Conservation (phyloP, 2,797 vertebrate species). For the Bradypus variegatus region DNA sequence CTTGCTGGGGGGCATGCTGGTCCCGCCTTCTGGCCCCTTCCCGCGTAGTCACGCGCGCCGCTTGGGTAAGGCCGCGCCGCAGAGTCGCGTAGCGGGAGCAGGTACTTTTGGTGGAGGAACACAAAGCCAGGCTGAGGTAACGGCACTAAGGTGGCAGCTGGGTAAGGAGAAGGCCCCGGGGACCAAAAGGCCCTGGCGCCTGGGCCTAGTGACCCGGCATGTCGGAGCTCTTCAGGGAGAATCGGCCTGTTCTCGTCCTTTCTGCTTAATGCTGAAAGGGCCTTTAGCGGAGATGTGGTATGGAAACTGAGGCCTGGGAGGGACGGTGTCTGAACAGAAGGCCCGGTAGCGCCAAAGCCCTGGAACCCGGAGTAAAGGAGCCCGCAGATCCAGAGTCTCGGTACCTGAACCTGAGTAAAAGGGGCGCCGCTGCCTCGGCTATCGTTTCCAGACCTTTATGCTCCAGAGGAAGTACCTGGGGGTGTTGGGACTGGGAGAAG, state of each 20-base stretch:
- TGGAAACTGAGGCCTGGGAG: slow-evolving; percentile 19
- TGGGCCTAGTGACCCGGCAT: not conserved
- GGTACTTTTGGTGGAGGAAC: not conserved
- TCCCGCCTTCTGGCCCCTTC: not conserved
- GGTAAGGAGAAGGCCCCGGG: not conserved
- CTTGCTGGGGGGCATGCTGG: not conserved
- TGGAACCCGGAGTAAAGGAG: not conserved
- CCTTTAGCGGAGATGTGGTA: not conserved
- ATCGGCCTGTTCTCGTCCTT: not conserved
- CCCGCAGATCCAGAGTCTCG: not conserved
- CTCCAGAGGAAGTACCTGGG: not conserved
- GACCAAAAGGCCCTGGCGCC: not conserved
- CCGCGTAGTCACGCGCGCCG: not conserved
- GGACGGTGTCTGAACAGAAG: not conserved
- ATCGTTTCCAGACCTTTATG: not conserved
- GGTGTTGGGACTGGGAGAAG: not conserved
- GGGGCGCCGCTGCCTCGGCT: not conserved
- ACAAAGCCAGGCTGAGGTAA: not conserved
- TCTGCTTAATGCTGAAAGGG: not conserved
- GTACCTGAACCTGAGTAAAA: not conserved
- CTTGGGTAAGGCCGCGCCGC: rapidly evolving
- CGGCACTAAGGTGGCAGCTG: no score
- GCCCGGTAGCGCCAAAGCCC: not conserved
- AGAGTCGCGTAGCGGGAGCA: rapidly evolving
- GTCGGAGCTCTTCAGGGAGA: not conserved